Evolutionary conservation across 2,888 invertebrate species (phyloP), one percentile per base, ranked within the genome.

Genomic region (Ennomos erosarius): DNA sequence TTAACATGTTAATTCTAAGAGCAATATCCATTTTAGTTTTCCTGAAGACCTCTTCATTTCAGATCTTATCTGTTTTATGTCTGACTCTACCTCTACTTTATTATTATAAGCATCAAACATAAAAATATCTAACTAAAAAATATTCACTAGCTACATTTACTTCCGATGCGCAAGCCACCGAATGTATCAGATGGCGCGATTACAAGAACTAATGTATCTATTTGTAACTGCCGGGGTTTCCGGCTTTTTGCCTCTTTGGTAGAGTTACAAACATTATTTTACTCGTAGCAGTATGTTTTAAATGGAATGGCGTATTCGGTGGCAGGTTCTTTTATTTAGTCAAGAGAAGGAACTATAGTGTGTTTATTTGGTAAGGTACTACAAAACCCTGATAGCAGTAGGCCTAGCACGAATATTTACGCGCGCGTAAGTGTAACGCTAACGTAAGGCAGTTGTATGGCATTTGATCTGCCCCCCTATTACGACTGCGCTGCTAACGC

Each of bases 121-220:
- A 16, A 42, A 26, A 42, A 13, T 12, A 8, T 40, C 37, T 10
- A 10, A 6, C 10, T 10, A 10, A 45, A 45, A 47, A 34, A 51
- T 9, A 16, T 9, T 4, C 26, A 13, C n/a, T 10, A 42, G 46
- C 10, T 3, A 37, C 9, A 40, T 59, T 16, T 50, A 46, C 63
- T 57, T 59, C 70, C 57, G 58, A 75, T 71, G 72, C 58, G 47
- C 60, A 36, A 59, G 64, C 70, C 65, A 71, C 71, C 68, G 65
- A 71, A 78, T 74, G 80, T 88, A 89, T 90, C 89, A 78, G 74
- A 81, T 89, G 78, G 79, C 87, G 68, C 66, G 69, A 81, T 85
- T 81, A 82, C 81, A 78, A 78, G 85, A 87, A 88, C 82, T 82
- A 85, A 89, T 88, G 88, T 85, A 80, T 87, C 88, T 84, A 87